Evolutionary conservation across 2,113 vertebrate species (phyloP).

Genomic region (Rhinolophus ferrumequinum): DNA sequence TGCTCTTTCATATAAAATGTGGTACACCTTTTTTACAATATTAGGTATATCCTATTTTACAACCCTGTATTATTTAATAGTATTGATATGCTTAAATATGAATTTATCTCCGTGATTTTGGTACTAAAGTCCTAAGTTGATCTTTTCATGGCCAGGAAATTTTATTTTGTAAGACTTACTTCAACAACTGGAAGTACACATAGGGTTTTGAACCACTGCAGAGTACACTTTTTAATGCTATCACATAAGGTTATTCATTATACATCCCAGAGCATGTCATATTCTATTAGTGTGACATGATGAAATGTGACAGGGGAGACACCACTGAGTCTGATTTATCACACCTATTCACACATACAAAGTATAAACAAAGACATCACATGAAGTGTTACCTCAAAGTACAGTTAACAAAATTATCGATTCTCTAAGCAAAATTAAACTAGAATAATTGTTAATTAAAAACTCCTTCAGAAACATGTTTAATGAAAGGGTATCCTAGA

Average conservation of each 20-base stretch:
- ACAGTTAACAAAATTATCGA: neutral
- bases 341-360: neutral
- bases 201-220: neutral
- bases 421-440: neutral
- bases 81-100: neutral
- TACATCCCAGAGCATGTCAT: conserved; percentile 35
- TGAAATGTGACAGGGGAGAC: conserved; percentile 55
- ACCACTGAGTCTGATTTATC: conserved; percentile 16
- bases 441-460: neutral
- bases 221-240: conserved; percentile 45
- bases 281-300: conserved; percentile 65
- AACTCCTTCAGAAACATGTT: neutral
- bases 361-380: conserved; percentile 6
- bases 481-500: neutral
- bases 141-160: conserved; percentile 16
- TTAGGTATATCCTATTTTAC: neutral
- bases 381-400: neutral
- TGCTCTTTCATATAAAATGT: conserved; percentile 5
- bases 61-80: neutral
- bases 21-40: neutral
- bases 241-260: conserved; percentile 52
- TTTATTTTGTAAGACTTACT: conserved; percentile 38
- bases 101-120: neutral
- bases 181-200: neutral
- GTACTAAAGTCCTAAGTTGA: neutral